Evolutionary conservation across 2,888 invertebrate genomes (phyloP), one percentile per base, ranked within the genome.

Genomic region (Thyatira batis): DNA sequence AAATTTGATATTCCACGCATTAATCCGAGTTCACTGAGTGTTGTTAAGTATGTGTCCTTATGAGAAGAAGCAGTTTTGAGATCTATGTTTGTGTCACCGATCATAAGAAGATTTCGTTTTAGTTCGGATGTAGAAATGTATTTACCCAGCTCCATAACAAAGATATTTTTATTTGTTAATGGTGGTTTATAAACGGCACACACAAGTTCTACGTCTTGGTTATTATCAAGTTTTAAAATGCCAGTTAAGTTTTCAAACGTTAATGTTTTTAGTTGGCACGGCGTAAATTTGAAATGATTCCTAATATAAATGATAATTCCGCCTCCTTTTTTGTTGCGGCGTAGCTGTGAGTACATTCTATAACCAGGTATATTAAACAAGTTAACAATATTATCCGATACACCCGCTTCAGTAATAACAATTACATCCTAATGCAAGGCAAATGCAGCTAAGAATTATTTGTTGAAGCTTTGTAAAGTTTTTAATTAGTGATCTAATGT

Each of bases 361-460:
- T 70, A 68, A n/a, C 63, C 67, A 8, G 51, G 46, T 53, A 70
- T 57, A 39, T 64, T 57, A 55, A 55, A 67, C 8, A 70, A 39
- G 5, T 57, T n/a, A n/a, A 43, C 20, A 25, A 61, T 50, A 50
- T 52, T 52, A 20, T 60, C 51, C 0, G 60, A 64, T 23, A 67
- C 58, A 27, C 56, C 57, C 25, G 39, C 59, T 46, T 65, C 67
- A 1, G 63, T 63, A 9, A 63, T 10, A 4, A 61, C 30, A 44
- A 62, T 60, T 1, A 65, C 25, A 51, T 65, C 60, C 54, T 28
- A 45, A 45, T 5, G 8, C 25, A n/a, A n/a, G n/a, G n/a, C n/a
- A n/a, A 51, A 51, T 55, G 10, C 20, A 48, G 33, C 53, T n/a
- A n/a, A n/a, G 44, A 13, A 63, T 49, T 9, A 57, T 45, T 51